Conservation (phyloP, 2,797 vertebrate genomes). For the Sparus aurata region DNA sequence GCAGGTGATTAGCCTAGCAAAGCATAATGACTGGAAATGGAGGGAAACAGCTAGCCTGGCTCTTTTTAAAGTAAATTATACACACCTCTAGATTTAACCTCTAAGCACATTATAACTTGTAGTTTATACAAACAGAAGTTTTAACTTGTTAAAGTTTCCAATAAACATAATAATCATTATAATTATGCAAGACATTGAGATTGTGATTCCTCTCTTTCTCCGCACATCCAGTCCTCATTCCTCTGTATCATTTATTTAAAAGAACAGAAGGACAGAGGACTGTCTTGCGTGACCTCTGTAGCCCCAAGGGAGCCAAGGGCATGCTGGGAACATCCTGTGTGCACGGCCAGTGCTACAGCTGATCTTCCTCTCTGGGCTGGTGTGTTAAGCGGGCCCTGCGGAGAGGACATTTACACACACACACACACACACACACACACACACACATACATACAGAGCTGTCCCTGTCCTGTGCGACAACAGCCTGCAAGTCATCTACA, state of each 20-base stretch:
- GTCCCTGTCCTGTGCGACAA: slow-evolving; percentile 27
- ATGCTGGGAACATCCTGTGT: slow-evolving; percentile 76
- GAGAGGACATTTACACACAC: slow-evolving; percentile 16
- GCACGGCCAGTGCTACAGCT: slow-evolving; percentile 49
- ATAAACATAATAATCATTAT: no score
- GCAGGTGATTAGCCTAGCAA: no score
- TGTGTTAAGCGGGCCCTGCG: slow-evolving; percentile 40
- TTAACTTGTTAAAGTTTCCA: no score
- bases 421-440: not conserved
- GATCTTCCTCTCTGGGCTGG: slow-evolving; percentile 49
- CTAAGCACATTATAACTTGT: no score
- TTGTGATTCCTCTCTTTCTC: not conserved
- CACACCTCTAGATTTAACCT: not conserved
- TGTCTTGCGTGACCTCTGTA: slow-evolving; percentile 58
- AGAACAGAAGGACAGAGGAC: slow-evolving; percentile 49
- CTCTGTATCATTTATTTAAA: slow-evolving; percentile 68
- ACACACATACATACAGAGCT: not conserved
- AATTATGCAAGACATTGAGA: not conserved
- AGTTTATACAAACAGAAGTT: no score
- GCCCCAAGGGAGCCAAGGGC: slow-evolving; percentile 58
- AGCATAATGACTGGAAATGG: no score
- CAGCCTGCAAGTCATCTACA: slow-evolving; percentile 6
- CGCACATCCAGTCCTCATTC: slow-evolving; percentile 45
- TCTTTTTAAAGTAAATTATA: no score
- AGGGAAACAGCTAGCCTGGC: no score